These are phyloP conservation scores for Spheniscus humboldti DNA, from an alignment of 2,797 vertebrate genomes.

Conservation along the genomic window DNA sequence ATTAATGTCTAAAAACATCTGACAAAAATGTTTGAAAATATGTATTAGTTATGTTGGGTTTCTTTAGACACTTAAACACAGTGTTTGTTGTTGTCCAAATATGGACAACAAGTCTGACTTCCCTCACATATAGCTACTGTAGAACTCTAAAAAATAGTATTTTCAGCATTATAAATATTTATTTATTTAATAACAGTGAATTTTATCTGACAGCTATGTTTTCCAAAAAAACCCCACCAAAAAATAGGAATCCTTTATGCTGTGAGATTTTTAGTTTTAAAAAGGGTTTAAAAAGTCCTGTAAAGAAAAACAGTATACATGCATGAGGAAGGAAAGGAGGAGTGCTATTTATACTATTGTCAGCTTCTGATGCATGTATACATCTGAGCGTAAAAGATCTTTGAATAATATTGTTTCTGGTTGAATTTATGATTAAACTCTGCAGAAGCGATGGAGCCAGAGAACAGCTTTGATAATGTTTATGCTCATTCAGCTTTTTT, in stretches of 20 bases:
- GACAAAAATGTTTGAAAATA: neutral
- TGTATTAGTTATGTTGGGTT: rapidly evolving
- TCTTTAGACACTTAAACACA: neutral
- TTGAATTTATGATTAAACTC: neutral
- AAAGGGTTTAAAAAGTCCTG: neutral
- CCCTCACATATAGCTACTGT: neutral
- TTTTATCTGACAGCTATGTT: neutral
- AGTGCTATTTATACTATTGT: neutral
- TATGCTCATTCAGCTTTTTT: neutral
- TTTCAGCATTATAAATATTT: neutral
- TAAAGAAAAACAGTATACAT: neutral
- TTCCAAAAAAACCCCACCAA: neutral
- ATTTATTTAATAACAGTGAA: neutral
- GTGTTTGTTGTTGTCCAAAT: neutral
- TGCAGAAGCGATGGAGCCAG: neutral
- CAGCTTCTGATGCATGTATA: neutral
- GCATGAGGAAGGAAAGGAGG: neutral
- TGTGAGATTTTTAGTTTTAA: neutral
- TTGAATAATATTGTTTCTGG: neutral
- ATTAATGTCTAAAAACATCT: neutral
- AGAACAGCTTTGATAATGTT: neutral
- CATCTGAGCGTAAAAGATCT: neutral
- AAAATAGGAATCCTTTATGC: neutral
- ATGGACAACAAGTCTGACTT: neutral
- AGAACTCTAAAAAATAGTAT: neutral